A percentile compares a stretch with the other conserved stretches of the same genome.
Evolutionary conservation across 2,888 invertebrate species (phyloP).

Genomic region (Augochlorella aurata): DNA sequence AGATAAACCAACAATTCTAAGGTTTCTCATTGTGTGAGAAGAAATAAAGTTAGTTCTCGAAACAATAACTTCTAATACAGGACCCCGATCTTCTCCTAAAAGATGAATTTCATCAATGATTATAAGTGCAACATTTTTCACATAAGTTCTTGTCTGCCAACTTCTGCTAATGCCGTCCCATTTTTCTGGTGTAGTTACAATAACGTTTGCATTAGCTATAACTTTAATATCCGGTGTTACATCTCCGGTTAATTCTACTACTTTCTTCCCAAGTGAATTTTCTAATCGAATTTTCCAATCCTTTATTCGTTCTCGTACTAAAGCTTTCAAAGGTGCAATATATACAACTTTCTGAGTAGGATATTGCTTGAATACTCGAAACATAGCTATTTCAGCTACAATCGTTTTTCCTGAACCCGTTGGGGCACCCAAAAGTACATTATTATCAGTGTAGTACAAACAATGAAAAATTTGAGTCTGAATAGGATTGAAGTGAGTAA

Average conservation of each 20-base stretch:
- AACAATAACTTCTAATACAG: constrained; percentile 97
- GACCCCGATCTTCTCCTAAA: constrained; percentile 94
- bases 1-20: constrained; percentile 96
- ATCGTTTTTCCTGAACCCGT: constrained; percentile 99
- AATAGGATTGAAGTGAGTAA: constrained; percentile 98
- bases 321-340: constrained; percentile 98
- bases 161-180: constrained; percentile 99
- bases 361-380: constrained; percentile 92
- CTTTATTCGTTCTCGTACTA: constrained; percentile 96
- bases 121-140: constrained; percentile 93
- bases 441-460: constrained; percentile 96
- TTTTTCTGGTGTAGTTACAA: constrained; percentile 99
- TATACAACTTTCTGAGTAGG: constrained; percentile 95
- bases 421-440: constrained; percentile 96
- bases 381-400: constrained; percentile 98
- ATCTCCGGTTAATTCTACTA: constrained; percentile 98
- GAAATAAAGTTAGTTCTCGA: constrained; percentile 98
- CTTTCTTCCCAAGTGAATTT: constrained; percentile 88
- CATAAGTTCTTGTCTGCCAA: constrained; percentile 98
- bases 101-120: constrained; percentile 99
- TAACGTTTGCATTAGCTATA: constrained; percentile 93
- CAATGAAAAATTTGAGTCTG: constrained; percentile 99
- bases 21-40: constrained; percentile 90
- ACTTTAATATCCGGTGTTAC: constrained; percentile 93
- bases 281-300: constrained; percentile 96